Evolutionary conservation across 2,888 invertebrate species (phyloP).

Genomic region (Thymelicus sylvestris): DNA sequence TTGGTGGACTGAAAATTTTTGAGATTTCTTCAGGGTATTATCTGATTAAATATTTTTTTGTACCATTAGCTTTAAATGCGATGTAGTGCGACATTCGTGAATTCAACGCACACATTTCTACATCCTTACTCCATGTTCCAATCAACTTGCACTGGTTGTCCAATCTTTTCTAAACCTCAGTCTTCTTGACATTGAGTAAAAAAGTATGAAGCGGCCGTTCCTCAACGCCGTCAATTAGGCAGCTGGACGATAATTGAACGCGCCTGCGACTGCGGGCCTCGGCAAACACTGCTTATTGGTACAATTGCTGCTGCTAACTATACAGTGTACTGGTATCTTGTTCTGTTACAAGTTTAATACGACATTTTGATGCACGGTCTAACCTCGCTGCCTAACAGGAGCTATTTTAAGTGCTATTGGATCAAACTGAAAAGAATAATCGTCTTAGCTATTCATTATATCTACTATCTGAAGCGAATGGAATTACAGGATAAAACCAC

Average conservation of each 20-base stretch:
- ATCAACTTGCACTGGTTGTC: background rate
- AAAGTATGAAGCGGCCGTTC: conserved; percentile 15
- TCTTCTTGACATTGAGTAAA: conserved; percentile 16
- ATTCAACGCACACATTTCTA: background rate
- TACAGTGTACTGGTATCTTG: background rate
- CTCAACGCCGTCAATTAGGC: conserved; percentile 25
- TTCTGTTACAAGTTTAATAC: background rate
- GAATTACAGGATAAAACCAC: no score
- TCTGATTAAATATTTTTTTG: no score
- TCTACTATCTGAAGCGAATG: no score
- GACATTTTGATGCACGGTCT: background rate
- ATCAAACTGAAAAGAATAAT: no score
- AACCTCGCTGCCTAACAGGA: no score
- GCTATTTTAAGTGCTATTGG: no score
- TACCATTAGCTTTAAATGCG: no score
- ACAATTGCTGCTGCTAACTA: conserved; percentile 24
- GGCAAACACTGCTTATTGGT: conserved; percentile 25
- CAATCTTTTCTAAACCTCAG: conserved; percentile 2
- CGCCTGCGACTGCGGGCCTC: conserved; percentile 10
- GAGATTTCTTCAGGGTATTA: background rate
- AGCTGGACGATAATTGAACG: conserved; percentile 29
- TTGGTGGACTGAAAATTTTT: background rate
- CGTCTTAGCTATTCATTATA: no score
- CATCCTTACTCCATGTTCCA: background rate
- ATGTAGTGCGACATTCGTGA: no score